Conservation (phyloP, 2,888 invertebrate species). For the Macrosoma leucophasiata region DNA sequence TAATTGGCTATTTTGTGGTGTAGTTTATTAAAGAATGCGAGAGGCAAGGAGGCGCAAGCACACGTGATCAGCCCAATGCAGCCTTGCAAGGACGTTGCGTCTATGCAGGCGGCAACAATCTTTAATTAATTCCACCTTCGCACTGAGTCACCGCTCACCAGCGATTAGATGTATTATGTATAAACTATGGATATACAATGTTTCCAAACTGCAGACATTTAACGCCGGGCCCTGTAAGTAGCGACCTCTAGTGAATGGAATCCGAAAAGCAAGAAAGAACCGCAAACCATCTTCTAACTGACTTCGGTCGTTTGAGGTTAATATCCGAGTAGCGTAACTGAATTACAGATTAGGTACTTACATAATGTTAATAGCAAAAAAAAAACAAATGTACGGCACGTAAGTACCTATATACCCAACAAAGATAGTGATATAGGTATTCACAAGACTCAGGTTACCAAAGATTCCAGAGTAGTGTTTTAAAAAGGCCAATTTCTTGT, state of each 20-base stretch:
- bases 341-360: no score
- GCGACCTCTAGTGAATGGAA: conserved; percentile 25
- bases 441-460: no score
- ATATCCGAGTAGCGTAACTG: no score
- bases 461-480: no score
- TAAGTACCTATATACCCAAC: no score
- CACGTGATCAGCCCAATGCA: conserved; percentile 53
- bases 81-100: conserved; percentile 72
- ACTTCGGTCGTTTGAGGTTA: no score
- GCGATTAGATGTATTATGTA: conserved; percentile 17
- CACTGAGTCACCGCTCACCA: conserved; percentile 50
- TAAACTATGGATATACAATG: not conserved
- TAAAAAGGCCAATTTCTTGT: no score
- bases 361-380: no score
- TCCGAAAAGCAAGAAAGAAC: no score
- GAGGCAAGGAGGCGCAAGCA: conserved; percentile 33
- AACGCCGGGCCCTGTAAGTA: conserved; percentile 13
- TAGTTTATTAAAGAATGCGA: conserved; percentile 23
- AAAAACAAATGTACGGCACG: no score
- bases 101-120: conserved; percentile 53
- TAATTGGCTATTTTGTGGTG: conserved; percentile 1
- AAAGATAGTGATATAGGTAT: no score
- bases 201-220: conserved; percentile 2
- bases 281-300: no score
- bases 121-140: conserved; percentile 68